Evolutionary conservation across 37 sponge, comb jelly and placozoan species (phyloP).

Genomic region (Theonella swinhoei): DNA sequence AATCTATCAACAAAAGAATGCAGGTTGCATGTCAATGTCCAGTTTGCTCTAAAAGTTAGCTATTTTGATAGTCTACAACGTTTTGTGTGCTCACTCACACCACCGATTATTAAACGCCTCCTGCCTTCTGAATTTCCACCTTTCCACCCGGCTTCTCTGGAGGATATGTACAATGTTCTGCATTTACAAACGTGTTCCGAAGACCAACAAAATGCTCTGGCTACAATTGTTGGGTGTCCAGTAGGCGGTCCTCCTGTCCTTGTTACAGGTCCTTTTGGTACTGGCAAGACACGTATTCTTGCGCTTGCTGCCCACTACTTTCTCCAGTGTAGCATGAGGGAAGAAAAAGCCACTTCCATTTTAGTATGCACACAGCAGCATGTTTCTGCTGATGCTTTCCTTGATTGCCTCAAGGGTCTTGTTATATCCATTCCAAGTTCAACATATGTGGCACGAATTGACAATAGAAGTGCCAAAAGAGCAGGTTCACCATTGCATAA

Average conservation of each 20-base stretch:
- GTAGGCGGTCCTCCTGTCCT: constrained; percentile 46
- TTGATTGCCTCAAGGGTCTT: constrained; percentile 19
- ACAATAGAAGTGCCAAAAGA: too few relatives aligned
- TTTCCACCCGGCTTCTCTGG: too few relatives aligned
- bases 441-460: too few relatives aligned
- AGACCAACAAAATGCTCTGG: neutral
- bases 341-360: neutral
- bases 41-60: constrained; percentile 39
- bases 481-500: too few relatives aligned
- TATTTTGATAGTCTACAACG: constrained; percentile 37
- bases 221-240: neutral
- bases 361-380: constrained; percentile 47
- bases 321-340: neutral
- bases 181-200: neutral
- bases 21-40: too few relatives aligned
- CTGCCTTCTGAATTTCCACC: neutral
- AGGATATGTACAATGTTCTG: too few relatives aligned
- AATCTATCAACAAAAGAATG: neutral
- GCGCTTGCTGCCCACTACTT: constrained; percentile 43
- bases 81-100: neutral
- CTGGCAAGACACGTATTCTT: constrained; percentile 60
- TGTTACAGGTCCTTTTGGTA: constrained; percentile 63
- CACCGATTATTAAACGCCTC: constrained; percentile 12
- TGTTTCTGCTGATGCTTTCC: constrained; percentile 48
- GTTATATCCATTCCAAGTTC: too few relatives aligned